These are phyloP conservation scores for Uloborus plumipes DNA, from an alignment of 2,888 invertebrate genomes.

Conservation along the genomic window DNA sequence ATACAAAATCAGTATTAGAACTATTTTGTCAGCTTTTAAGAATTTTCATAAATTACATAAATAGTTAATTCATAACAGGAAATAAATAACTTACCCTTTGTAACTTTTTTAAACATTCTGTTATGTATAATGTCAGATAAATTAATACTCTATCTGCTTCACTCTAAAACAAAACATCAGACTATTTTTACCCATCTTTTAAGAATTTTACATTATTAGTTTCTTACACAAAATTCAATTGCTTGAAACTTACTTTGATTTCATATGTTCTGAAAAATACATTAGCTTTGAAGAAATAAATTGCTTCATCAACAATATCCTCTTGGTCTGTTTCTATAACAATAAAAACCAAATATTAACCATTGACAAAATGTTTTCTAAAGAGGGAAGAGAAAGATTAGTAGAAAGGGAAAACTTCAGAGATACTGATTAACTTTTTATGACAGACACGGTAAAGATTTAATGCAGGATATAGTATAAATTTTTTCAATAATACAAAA, in stretches of 20 bases:
- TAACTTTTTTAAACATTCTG: conserved; percentile 94
- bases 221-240: too few species aligned
- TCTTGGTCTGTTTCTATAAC: conserved; percentile 76
- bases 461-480: too few species aligned
- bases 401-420: too few species aligned
- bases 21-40: too few species aligned
- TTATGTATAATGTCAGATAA: conserved; percentile 96
- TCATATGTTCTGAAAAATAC: conserved; percentile 99
- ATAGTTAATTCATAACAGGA: too few species aligned
- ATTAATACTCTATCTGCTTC: conserved; percentile 97
- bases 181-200: not conserved
- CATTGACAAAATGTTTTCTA: not conserved
- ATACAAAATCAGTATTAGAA: too few species aligned
- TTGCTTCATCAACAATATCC: conserved; percentile 97
- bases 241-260: conserved; percentile 82
- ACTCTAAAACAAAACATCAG: conserved; percentile 76
- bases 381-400: not conserved
- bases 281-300: conserved; percentile 98
- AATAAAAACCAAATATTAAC: not conserved
- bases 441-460: too few species aligned
- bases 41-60: too few species aligned
- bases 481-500: too few species aligned
- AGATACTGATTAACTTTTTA: too few species aligned
- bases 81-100: conserved; percentile 77
- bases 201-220: too few species aligned